Percentiles rank a stretch among this genome's conserved stretches.
Conservation (phyloP, 2,797 vertebrate genomes). For the Setipinna tenuifilis region DNA sequence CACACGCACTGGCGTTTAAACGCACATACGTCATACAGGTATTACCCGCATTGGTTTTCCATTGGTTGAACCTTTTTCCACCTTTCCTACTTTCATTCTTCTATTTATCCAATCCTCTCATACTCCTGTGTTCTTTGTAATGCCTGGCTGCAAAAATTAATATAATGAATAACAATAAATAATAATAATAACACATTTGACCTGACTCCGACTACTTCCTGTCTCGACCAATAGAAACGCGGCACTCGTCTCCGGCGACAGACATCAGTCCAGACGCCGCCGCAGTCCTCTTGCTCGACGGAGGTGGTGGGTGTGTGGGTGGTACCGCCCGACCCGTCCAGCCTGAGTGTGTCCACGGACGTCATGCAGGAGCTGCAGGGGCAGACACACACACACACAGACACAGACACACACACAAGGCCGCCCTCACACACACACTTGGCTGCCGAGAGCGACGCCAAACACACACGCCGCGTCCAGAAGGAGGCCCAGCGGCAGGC, state of each 20-base stretch:
- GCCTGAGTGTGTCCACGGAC: slow-evolving; percentile 65
- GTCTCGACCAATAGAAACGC: slow-evolving; percentile 55
- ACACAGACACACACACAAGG: neutral
- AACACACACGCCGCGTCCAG: slow-evolving; percentile 85
- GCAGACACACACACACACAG: neutral
- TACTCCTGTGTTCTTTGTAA: neutral
- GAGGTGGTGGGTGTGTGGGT: slow-evolving; percentile 64
- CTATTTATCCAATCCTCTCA: slow-evolving; percentile 9
- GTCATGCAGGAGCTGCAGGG: slow-evolving; percentile 70
- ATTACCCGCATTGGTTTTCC: slow-evolving; percentile 69
- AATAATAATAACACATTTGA: neutral
- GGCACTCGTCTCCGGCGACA: slow-evolving; percentile 29
- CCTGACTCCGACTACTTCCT: slow-evolving; percentile 21
- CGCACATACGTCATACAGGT: slow-evolving; percentile 88
- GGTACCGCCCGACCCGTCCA: slow-evolving; percentile 61
- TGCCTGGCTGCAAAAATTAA: too few relatives aligned
- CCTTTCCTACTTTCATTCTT: neutral
- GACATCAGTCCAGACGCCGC: slow-evolving; percentile 40
- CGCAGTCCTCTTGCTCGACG: slow-evolving; percentile 64
- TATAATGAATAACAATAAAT: too few relatives aligned
- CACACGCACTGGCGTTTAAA: slow-evolving; percentile 91
- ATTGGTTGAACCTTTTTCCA: slow-evolving; percentile 37
- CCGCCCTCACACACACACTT: neutral
- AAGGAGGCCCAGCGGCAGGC: slow-evolving; percentile 87
- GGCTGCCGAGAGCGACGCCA: slow-evolving; percentile 77